Evolutionary conservation across 2,113 vertebrate species (phyloP), one percentile per base, ranked within the genome.

Genomic region (Odocoileus virginianus): DNA sequence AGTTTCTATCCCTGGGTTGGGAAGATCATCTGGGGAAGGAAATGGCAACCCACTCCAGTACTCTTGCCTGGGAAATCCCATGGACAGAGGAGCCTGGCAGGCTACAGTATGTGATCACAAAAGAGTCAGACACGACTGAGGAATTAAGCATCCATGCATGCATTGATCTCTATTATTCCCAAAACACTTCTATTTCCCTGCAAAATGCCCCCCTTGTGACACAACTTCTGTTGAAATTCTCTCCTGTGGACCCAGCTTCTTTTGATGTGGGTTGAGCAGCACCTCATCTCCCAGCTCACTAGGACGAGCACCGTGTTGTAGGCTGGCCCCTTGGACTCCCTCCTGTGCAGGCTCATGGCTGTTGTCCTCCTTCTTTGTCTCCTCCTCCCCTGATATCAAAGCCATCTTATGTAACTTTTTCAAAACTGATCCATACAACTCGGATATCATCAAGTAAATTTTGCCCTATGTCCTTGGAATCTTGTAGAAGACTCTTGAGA

Each of bases 311-410:
- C 9, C 6, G 15, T 79, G 23, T 47, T 30, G 47, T 71, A 79
- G 14, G 45, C 7, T 13, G 16, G 7, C 23, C 17, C 47, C 57
- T 52, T 4, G 0, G 4, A 45, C 40, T 43, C 43, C 27, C n/a
- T 25, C 43, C 50, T 60, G 12, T 9, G 33, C 13, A 45, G 16
- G 27, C 21, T 2, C 7, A 0, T 12, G 3, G 23, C 36, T 13
- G 25, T 40, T 30, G 43, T 67, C 52, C 33, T 85, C 40, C 67
- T 58, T 47, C 27, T 36, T 23, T 6, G 12, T 7, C 2, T 36
- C 21, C 54, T n/a, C 15, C 27, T n/a, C 23, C 45, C 57, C 71
- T 14, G 40, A 13, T 40, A 28, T 12, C 8, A 25, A 60, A 71
- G 40, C 58, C 1, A 0, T 5, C 61, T 28, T 52, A 13, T 0